These are phyloP conservation scores for Acrocephalus arundinaceus DNA, from an alignment of 2,113 vertebrate genomes.

Conservation along the genomic window DNA sequence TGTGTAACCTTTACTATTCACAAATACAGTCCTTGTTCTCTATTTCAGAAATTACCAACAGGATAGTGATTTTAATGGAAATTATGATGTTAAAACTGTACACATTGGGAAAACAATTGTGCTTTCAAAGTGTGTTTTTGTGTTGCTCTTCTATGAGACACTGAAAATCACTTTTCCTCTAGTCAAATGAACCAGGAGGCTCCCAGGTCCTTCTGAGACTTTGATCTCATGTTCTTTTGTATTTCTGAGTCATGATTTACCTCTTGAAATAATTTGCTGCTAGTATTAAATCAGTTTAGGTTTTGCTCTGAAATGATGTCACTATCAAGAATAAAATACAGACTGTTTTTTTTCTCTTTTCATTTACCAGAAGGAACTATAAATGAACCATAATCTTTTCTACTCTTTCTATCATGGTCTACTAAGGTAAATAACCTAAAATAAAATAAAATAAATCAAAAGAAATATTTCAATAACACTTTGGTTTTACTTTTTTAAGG, in stretches of 20 bases:
- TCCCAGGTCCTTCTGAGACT: not conserved
- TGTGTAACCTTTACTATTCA: not conserved
- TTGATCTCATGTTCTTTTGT: not conserved
- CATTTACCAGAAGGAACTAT: not conserved
- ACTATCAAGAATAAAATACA: not conserved
- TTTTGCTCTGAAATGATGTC: not conserved
- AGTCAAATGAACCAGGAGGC: not conserved
- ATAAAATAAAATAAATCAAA: not conserved
- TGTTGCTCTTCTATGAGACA: not conserved
- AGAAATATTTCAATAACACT: not conserved
- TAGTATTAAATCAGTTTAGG: not conserved
- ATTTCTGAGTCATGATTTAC: not conserved
- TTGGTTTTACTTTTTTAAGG: not conserved
- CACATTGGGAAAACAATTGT: not conserved
- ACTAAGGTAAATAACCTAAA: not conserved
- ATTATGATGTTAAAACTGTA: not conserved
- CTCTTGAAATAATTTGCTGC: not conserved
- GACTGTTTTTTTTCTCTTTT: not conserved
- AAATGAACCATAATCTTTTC: not conserved
- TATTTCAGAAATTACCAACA: not conserved
- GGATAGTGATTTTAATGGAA: not conserved
- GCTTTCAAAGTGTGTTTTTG: not conserved
- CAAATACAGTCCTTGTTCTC: not conserved
- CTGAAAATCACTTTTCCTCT: not conserved
- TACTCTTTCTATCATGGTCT: not conserved